A percentile compares a stretch with the other conserved stretches of the same genome.
These are phyloP conservation scores for Ennomos erosarius DNA, from an alignment of 2,888 invertebrate genomes.

Conservation along the genomic window DNA sequence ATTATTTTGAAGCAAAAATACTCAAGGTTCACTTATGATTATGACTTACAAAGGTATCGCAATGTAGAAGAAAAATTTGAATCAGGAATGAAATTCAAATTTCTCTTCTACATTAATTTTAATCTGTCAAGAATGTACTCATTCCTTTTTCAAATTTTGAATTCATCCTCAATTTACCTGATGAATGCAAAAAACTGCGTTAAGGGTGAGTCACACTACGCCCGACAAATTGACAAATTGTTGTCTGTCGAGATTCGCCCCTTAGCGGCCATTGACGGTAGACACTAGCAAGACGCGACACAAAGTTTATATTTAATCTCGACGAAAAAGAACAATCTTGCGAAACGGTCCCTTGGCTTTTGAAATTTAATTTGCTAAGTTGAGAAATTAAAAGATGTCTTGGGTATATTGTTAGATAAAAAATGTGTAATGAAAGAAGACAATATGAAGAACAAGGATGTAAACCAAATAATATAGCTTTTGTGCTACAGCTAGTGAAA, in stretches of 20 bases:
- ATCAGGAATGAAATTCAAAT: too few relatives aligned
- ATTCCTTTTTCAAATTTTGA: neutral
- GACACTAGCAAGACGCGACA: conserved; percentile 27
- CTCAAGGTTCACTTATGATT: too few relatives aligned
- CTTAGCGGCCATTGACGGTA: conserved; percentile 33
- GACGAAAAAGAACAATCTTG: conserved; percentile 57
- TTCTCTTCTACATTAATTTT: too few relatives aligned
- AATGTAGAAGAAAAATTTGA: too few relatives aligned
- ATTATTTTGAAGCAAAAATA: too few relatives aligned
- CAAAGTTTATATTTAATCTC: conserved; percentile 72
- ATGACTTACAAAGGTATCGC: too few relatives aligned
- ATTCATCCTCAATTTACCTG: conserved; percentile 10
- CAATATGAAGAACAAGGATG: conserved; percentile 1
- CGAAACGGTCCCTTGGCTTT: conserved; percentile 49
- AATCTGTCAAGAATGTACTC: too few relatives aligned
- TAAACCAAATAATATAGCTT: too few relatives aligned
- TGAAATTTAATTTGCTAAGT: conserved; percentile 48
- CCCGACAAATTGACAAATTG: conserved; percentile 35
- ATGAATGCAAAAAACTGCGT: conserved; percentile 11
- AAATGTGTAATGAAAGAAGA: conserved; percentile 32
- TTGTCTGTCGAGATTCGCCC: conserved; percentile 34
- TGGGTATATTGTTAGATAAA: conserved; percentile 27
- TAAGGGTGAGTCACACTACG: conserved; percentile 17
- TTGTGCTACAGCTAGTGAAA: too few relatives aligned
- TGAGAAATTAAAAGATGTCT: conserved; percentile 39